Evolutionary conservation across 2,113 vertebrate genomes (phyloP).

Genomic region (Seriola aureovittata): DNA sequence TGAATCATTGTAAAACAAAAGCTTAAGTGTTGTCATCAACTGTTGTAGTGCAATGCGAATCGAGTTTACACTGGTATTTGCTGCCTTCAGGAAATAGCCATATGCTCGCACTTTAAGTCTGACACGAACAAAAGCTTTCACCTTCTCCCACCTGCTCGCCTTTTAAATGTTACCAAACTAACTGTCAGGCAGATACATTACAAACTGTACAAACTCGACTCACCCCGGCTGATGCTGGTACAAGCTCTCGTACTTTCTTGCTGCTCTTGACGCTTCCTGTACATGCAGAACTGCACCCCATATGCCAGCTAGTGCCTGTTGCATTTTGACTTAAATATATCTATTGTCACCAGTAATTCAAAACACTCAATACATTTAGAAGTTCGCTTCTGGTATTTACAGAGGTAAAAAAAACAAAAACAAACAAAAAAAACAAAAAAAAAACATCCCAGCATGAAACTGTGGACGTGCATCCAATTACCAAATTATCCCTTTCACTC

Average conservation of each 20-base stretch:
- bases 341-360: neutral
- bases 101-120: neutral
- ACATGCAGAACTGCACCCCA: neutral
- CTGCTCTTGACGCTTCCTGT: neutral
- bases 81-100: too few relatives aligned
- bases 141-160: neutral
- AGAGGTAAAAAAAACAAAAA: neutral
- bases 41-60: neutral
- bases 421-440: neutral
- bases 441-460: neutral
- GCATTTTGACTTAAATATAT: neutral
- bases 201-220: neutral
- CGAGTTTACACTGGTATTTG: neutral
- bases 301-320: neutral
- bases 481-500: conserved; percentile 38
- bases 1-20: conserved; percentile 16
- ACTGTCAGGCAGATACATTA: neutral
- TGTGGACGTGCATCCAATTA: conserved; percentile 14
- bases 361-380: neutral
- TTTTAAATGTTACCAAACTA: neutral
- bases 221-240: neutral
- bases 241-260: neutral
- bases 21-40: neutral
- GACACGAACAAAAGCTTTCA: neutral
- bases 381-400: neutral